Conservation (phyloP, 2,888 invertebrate species). For the Allophyes oxyacanthae region DNA sequence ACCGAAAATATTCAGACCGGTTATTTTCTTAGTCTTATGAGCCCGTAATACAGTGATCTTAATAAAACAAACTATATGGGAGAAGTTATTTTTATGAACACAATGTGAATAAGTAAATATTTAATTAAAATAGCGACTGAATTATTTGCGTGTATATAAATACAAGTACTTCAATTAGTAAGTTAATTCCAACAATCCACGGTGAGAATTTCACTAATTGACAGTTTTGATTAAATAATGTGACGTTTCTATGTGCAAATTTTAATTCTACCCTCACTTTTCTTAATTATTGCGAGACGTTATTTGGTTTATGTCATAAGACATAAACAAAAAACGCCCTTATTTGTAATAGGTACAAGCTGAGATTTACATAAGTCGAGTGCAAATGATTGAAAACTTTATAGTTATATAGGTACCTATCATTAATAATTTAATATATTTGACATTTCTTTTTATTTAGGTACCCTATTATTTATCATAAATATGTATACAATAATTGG, state of each 20-base stretch:
- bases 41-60: neutral
- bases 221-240: neutral
- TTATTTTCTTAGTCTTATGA: conserved; percentile 8
- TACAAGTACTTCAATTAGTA: neutral
- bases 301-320: too few relatives aligned
- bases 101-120: too few relatives aligned
- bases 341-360: too few relatives aligned
- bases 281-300: neutral
- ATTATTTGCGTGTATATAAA: neutral
- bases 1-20: conserved; percentile 7
- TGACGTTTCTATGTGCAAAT: neutral
- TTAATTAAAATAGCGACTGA: conserved; percentile 15
- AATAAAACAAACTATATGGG: conserved; percentile 8
- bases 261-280: neutral
- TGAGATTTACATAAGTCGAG: too few relatives aligned
- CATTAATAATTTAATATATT: too few relatives aligned
- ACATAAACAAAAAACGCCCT: too few relatives aligned
- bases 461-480: too few relatives aligned
- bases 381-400: too few relatives aligned
- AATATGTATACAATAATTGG: too few relatives aligned
- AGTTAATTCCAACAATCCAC: neutral
- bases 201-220: neutral
- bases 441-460: too few relatives aligned
- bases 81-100: conserved; percentile 13
- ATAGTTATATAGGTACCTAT: too few relatives aligned